Conservation (phyloP, 2,113 vertebrate genomes). For the Amblyornis subalaris region DNA sequence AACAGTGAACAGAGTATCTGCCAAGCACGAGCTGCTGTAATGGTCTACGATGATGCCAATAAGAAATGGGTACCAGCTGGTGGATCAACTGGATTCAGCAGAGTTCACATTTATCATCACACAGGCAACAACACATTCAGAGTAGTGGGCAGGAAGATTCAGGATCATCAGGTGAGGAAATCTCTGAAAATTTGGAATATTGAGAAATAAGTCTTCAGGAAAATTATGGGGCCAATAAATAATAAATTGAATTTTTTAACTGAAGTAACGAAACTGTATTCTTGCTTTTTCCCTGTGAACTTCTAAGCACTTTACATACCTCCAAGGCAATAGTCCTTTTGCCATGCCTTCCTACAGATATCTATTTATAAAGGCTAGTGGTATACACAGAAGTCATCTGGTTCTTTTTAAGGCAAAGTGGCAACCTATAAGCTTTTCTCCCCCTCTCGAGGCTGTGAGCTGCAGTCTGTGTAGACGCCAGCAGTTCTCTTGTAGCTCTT, state of each 20-base stretch:
- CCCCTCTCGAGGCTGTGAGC: not conserved
- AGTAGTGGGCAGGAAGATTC: conserved; percentile 97
- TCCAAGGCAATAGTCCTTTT: not conserved
- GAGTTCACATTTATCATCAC: conserved; percentile 98
- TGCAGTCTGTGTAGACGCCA: not conserved
- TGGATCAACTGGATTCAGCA: conserved; percentile 95
- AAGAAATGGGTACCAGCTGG: conserved; percentile 99
- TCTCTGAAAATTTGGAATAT: not conserved
- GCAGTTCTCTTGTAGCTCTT: not conserved
- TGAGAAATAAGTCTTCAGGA: not conserved
- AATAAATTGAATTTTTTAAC: not conserved
- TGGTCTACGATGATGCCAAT: conserved; percentile 98
- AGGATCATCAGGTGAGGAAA: conserved; percentile 92
- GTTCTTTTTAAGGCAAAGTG: not conserved
- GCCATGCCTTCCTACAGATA: not conserved
- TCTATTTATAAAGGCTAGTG: not conserved
- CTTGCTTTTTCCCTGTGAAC: not conserved
- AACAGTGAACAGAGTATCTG: conserved; percentile 98
- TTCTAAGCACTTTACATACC: not conserved
- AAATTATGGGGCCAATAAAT: not conserved
- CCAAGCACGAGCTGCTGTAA: conserved; percentile 97
- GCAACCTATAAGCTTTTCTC: not conserved
- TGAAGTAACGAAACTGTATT: not conserved
- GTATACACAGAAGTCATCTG: not conserved
- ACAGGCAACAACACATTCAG: conserved; percentile 98